These are phyloP conservation scores for Lamellibrachia columna DNA, from an alignment of 2,888 invertebrate species.

Conservation along the genomic window DNA sequence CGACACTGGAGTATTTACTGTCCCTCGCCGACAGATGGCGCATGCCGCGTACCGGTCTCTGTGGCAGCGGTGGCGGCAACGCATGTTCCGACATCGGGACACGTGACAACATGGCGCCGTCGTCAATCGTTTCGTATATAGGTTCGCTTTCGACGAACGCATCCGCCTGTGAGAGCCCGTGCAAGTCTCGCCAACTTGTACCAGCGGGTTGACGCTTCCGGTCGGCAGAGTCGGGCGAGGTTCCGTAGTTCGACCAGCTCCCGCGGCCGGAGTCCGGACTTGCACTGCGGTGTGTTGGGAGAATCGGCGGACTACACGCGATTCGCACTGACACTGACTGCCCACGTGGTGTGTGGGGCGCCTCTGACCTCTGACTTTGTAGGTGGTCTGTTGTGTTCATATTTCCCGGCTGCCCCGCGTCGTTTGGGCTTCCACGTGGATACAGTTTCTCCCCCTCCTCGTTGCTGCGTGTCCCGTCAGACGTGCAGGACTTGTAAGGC, in stretches of 20 bases:
- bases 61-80: constrained; percentile 2
- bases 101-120: background rate
- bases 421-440: background rate
- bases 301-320: background rate
- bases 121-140: constrained; percentile 11
- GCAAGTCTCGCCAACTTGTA: background rate
- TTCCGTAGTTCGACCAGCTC: constrained; percentile 6
- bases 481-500: background rate
- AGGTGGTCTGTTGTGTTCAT: background rate
- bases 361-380: background rate
- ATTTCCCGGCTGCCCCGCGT: background rate
- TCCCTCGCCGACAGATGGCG: background rate
- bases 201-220: background rate
- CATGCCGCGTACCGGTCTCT: background rate
- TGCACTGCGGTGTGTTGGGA: background rate
- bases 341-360: background rate
- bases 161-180: background rate
- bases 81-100: background rate
- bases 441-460: background rate
- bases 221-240: background rate
- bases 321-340: background rate
- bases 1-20: background rate
- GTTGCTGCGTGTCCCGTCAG: background rate
- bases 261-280: background rate
- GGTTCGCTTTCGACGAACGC: background rate